Evolutionary conservation across 2,113 vertebrate genomes (phyloP).

Genomic region (Anoura caudifer): DNA sequence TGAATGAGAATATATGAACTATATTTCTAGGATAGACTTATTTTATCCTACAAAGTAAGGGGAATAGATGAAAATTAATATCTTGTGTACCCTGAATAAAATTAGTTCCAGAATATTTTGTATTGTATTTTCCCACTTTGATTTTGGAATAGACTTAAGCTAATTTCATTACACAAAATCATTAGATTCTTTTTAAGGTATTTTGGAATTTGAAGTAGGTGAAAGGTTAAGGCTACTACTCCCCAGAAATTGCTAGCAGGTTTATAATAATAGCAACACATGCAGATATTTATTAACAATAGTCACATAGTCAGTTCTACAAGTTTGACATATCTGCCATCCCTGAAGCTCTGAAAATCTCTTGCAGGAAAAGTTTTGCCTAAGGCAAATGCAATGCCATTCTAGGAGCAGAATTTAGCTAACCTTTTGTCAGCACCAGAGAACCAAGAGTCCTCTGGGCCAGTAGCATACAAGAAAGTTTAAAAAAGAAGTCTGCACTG

Average conservation of each 20-base stretch:
- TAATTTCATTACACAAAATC: background rate
- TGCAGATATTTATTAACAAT: background rate
- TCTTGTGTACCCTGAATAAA: background rate
- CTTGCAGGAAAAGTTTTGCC: background rate
- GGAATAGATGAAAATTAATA: background rate
- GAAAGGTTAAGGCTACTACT: background rate
- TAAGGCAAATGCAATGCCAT: background rate
- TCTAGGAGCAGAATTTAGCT: background rate
- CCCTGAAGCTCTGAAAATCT: background rate
- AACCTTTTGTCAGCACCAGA: background rate
- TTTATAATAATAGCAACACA: background rate
- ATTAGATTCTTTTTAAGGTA: background rate
- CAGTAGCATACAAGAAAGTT: background rate
- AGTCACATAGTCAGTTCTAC: background rate
- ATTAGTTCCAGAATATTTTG: background rate
- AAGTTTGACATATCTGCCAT: background rate
- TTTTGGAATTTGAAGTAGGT: background rate
- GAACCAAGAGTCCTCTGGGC: background rate
- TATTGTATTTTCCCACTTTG: conserved; percentile 9
- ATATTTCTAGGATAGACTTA: background rate
- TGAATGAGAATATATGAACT: background rate
- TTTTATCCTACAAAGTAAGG: background rate
- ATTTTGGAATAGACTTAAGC: background rate
- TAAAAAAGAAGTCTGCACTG: background rate
- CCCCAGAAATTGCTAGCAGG: background rate